These are phyloP conservation scores for Mycalesis mineus DNA, from an alignment of 2,888 invertebrate genomes.

Conservation along the genomic window DNA sequence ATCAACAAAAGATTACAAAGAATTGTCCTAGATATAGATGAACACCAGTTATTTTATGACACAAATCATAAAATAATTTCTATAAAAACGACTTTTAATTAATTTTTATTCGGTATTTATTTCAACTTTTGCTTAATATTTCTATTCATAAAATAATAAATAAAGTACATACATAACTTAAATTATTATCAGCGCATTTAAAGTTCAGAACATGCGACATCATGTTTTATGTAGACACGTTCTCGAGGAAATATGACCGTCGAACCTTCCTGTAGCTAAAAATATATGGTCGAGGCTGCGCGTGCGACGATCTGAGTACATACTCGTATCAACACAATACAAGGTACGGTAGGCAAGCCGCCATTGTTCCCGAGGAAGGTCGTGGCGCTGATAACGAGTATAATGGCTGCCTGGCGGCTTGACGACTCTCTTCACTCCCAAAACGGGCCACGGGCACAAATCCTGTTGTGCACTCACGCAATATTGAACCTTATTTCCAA, in stretches of 20 bases:
- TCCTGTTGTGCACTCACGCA: neutral
- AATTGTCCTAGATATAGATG: too few relatives aligned
- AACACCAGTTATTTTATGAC: too few relatives aligned
- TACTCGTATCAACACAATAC: constrained; percentile 24
- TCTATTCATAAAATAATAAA: neutral
- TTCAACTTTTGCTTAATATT: too few relatives aligned
- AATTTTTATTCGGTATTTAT: too few relatives aligned
- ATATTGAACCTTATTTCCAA: neutral
- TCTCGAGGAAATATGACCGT: constrained; percentile 62
- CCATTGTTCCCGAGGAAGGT: constrained; percentile 58
- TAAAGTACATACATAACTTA: neutral
- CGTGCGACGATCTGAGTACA: constrained; percentile 49
- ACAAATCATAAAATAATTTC: too few relatives aligned
- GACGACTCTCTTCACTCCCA: constrained; percentile 21
- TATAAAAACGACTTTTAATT: too few relatives aligned
- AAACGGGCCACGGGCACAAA: constrained; percentile 9
- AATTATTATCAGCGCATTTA: neutral
- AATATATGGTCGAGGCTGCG: constrained; percentile 71
- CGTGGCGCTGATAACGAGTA: constrained; percentile 40
- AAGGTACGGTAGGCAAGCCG: constrained; percentile 26
- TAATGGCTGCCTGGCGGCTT: constrained; percentile 26
- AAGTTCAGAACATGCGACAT: neutral
- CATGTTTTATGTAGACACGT: constrained; percentile 40
- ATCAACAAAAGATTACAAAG: too few relatives aligned
- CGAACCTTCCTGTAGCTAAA: constrained; percentile 71